A percentile compares a stretch with the other conserved stretches of the same genome.
Evolutionary conservation across 2,888 invertebrate species (phyloP).

Genomic region (Oasisia sp.): DNA sequence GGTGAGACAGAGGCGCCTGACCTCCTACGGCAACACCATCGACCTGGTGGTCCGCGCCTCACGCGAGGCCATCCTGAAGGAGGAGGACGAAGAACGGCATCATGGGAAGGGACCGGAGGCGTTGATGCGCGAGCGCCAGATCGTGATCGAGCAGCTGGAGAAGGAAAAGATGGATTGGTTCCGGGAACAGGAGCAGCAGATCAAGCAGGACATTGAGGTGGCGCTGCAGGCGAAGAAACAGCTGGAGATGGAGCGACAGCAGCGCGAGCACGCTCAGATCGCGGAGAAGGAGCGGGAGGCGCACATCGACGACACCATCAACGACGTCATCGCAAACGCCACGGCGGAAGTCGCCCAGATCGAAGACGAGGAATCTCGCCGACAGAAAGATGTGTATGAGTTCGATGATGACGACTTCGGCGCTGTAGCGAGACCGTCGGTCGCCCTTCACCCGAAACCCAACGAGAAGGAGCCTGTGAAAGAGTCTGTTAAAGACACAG

Average conservation of each 20-base stretch:
- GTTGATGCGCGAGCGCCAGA: background rate
- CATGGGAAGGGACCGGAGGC: too few relatives aligned
- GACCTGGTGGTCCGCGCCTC: background rate
- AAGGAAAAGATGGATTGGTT: constrained; percentile 24
- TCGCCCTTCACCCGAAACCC: background rate
- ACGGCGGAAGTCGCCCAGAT: background rate
- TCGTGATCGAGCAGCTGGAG: constrained; percentile 20
- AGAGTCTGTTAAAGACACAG: background rate
- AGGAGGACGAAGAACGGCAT: background rate
- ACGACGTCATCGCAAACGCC: background rate
- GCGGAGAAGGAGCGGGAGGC: background rate
- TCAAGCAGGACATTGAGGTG: background rate
- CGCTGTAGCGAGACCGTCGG: background rate
- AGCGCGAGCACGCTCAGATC: background rate
- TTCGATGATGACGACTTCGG: background rate
- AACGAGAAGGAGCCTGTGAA: background rate
- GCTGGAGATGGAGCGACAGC: background rate
- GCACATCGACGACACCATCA: constrained; percentile 7
- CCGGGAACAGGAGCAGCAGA: constrained; percentile 22
- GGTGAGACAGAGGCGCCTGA: background rate
- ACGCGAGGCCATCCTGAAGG: background rate
- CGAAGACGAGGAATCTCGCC: background rate
- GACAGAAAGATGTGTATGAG: background rate
- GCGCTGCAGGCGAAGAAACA: constrained; percentile 19
- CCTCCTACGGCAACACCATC: background rate